A percentile compares a stretch with the other conserved stretches of the same genome.
Conservation (phyloP, 2,113 vertebrate species). For the Osmerus mordax region DNA sequence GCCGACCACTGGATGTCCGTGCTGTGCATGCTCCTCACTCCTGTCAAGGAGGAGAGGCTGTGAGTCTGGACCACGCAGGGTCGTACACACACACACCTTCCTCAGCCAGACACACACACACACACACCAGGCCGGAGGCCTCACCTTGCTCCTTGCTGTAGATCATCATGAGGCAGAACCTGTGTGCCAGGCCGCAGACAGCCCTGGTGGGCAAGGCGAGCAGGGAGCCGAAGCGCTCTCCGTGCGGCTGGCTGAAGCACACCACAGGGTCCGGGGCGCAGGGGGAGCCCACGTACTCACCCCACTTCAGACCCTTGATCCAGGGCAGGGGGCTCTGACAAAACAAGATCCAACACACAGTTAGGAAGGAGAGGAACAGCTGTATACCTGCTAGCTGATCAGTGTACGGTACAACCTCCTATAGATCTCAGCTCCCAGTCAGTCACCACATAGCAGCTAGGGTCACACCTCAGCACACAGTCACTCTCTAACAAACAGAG, state of each 20-base stretch:
- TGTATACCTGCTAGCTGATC: background rate
- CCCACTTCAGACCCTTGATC: conserved; percentile 98
- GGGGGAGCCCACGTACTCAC: conserved; percentile 96
- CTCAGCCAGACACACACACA: background rate
- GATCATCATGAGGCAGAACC: conserved; percentile 98
- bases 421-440: no score
- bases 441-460: no score
- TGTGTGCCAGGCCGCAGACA: conserved; percentile 89
- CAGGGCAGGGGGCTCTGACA: conserved; percentile 90
- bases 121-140: background rate
- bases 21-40: conserved; percentile 97
- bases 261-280: conserved; percentile 91
- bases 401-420: no score
- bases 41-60: conserved; percentile 56
- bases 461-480: background rate
- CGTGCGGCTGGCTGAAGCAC: conserved; percentile 96
- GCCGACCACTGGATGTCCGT: conserved; percentile 99
- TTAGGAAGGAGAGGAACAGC: background rate
- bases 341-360: conserved; percentile 5
- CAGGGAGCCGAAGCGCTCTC: conserved; percentile 89
- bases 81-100: background rate
- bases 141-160: conserved; percentile 99
- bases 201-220: conserved; percentile 93
- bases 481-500: no score
- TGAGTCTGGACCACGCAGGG: background rate